Evolutionary conservation across 2,888 invertebrate genomes (phyloP).

Genomic region (Didymodactylos carnosus): DNA sequence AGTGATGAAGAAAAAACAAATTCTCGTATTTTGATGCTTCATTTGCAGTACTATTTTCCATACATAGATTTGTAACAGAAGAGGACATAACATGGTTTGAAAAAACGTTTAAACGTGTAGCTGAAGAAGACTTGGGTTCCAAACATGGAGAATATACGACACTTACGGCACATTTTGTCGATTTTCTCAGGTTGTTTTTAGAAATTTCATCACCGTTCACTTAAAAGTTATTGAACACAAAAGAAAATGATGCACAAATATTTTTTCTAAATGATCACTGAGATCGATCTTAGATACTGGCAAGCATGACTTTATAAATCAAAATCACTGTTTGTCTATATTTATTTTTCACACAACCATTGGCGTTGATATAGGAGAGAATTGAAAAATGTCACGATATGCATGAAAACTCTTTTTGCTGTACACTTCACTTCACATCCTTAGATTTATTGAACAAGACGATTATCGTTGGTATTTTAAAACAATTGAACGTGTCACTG

Average conservation of each 20-base stretch:
- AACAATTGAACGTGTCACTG: slow-evolving; percentile 46
- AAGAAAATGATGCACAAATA: too few relatives aligned
- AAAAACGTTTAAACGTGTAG: slow-evolving; percentile 48
- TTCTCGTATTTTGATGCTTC: not conserved
- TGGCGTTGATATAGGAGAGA: too few relatives aligned
- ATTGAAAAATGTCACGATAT: too few relatives aligned
- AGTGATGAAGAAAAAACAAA: not conserved
- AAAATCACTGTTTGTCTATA: too few relatives aligned
- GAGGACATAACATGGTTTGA: slow-evolving; percentile 49
- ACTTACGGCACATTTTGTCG: slow-evolving; percentile 59
- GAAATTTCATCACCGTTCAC: too few relatives aligned
- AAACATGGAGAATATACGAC: slow-evolving; percentile 44
- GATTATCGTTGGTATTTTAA: slow-evolving; percentile 27
- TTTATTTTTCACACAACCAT: too few relatives aligned
- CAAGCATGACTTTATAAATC: too few relatives aligned
- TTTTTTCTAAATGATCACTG: too few relatives aligned
- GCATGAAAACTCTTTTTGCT: too few relatives aligned
- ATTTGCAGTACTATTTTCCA: not conserved
- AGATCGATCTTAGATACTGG: too few relatives aligned
- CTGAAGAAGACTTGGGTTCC: slow-evolving; percentile 46
- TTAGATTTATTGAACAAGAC: slow-evolving; percentile 7
- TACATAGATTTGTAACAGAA: slow-evolving; percentile 30
- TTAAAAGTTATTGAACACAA: too few relatives aligned
- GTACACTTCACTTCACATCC: too few relatives aligned
- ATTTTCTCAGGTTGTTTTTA: slow-evolving; percentile 58